Conservation (phyloP, 2,113 vertebrate genomes). For the Fregetta grallaria region DNA sequence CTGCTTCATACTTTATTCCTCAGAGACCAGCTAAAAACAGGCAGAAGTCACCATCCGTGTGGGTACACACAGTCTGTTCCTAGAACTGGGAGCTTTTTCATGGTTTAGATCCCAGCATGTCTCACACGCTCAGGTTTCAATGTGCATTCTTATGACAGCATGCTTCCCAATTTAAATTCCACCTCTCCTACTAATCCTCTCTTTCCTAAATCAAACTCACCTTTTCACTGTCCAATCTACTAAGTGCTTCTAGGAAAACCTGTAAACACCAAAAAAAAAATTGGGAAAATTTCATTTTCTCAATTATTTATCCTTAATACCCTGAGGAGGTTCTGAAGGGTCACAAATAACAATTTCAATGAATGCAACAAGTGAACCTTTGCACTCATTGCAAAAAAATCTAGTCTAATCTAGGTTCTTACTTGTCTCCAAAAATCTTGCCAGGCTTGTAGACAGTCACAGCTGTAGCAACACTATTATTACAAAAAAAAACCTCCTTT, state of each 20-base stretch:
- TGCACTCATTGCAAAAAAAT: neutral
- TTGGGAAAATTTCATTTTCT: neutral
- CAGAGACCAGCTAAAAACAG: neutral
- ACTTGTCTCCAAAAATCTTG: neutral
- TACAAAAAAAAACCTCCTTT: neutral
- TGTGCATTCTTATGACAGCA: neutral
- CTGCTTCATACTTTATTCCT: neutral
- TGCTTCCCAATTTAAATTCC: neutral
- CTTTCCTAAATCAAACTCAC: neutral
- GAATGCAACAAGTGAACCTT: neutral
- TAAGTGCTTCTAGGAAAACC: neutral
- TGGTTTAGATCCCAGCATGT: neutral
- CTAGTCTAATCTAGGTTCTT: neutral
- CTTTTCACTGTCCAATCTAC: neutral
- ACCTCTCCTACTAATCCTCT: neutral
- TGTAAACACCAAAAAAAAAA: neutral
- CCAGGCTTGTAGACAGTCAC: neutral
- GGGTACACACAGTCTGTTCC: neutral
- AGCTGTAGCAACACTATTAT: neutral
- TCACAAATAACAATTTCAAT: neutral
- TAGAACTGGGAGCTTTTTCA: neutral
- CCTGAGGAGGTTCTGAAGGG: neutral
- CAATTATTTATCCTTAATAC: neutral
- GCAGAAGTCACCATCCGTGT: neutral
- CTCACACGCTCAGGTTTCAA: rapidly evolving